phyloP scores from a whole-genome alignment of 2,797 vertebrate genomes.

The Oophaga sylvatica region DNA sequence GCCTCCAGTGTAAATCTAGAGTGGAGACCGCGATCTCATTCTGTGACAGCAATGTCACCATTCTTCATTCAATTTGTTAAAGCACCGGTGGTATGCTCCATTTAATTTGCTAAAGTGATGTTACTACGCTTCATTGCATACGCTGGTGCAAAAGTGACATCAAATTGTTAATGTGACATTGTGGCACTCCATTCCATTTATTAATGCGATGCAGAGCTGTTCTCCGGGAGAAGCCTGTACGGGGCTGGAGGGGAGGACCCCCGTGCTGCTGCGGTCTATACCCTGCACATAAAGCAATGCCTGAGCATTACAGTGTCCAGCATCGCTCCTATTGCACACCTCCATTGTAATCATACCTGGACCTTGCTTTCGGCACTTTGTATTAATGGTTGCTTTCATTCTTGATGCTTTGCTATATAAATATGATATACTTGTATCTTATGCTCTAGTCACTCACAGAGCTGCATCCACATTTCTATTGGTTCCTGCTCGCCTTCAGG shows the following conservation, averaged over 20 bases:
- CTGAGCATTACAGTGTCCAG: too few relatives aligned
- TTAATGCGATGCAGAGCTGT: slow-evolving; percentile 28
- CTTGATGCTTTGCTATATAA: too few relatives aligned
- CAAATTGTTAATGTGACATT: slow-evolving; percentile 61
- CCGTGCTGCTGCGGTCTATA: too few relatives aligned
- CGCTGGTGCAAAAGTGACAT: slow-evolving; percentile 58
- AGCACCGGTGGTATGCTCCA: slow-evolving; percentile 54
- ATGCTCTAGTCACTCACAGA: background rate
- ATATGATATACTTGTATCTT: background rate
- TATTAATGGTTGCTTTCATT: too few relatives aligned
- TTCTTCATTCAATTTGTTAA: slow-evolving; percentile 56
- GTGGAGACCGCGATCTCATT: background rate
- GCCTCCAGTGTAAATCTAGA: slow-evolving; percentile 3
- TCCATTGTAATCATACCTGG: too few relatives aligned
- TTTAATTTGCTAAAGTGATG: slow-evolving; percentile 61
- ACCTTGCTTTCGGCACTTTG: too few relatives aligned
- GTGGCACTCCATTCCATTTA: slow-evolving; percentile 45
- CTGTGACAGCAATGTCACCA: slow-evolving; percentile 47
- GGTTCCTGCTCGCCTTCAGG: too few relatives aligned
- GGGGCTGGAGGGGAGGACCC: background rate
- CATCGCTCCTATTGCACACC: too few relatives aligned
- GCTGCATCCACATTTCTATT: background rate
- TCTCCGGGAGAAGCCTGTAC: background rate
- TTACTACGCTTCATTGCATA: slow-evolving; percentile 45
- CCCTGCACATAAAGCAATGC: too few relatives aligned